A percentile compares a stretch with the other conserved stretches of the same genome.
Evolutionary conservation across 2,113 vertebrate species (phyloP).

Genomic region (Nycticebus coucang): DNA sequence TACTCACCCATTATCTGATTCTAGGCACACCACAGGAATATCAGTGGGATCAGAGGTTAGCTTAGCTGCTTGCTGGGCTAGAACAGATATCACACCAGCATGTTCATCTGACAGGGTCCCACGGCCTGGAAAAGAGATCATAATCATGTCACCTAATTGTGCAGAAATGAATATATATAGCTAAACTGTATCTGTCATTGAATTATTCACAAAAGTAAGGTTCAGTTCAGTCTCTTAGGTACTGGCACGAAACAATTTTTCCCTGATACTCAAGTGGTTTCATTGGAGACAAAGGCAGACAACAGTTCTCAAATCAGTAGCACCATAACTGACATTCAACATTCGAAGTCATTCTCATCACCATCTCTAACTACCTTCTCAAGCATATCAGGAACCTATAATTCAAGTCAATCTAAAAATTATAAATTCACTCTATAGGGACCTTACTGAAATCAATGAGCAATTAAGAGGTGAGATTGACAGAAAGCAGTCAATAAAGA

Average conservation of each 20-base stretch:
- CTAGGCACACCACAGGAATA: slow-evolving; percentile 94
- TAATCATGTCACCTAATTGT: not conserved
- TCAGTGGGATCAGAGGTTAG: slow-evolving; percentile 94
- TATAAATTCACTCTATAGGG: slow-evolving; percentile 26
- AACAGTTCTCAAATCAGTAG: slow-evolving; percentile 40
- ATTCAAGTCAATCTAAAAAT: slow-evolving; percentile 42
- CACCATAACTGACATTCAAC: not conserved
- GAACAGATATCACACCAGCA: slow-evolving; percentile 93
- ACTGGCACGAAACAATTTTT: not conserved
- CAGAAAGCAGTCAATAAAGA: slow-evolving; percentile 6
- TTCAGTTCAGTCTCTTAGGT: not conserved
- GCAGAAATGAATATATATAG: not conserved
- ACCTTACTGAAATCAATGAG: slow-evolving; percentile 16
- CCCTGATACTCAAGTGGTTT: not conserved
- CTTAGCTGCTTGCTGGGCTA: slow-evolving; percentile 94
- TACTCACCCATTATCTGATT: slow-evolving; percentile 95
- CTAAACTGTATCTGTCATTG: not conserved
- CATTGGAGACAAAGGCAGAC: not conserved
- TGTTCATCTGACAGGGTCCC: slow-evolving; percentile 97
- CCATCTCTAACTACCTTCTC: not conserved
- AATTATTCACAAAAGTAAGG: slow-evolving; percentile 1
- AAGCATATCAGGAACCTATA: not conserved
- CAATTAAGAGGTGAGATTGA: not conserved
- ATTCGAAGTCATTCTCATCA: slow-evolving; percentile 3
- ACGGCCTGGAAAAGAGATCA: slow-evolving; percentile 85